Evolutionary conservation across 2,113 vertebrate genomes (phyloP), one percentile per base, ranked within the genome.

Genomic region (Centropus bengalensis): DNA sequence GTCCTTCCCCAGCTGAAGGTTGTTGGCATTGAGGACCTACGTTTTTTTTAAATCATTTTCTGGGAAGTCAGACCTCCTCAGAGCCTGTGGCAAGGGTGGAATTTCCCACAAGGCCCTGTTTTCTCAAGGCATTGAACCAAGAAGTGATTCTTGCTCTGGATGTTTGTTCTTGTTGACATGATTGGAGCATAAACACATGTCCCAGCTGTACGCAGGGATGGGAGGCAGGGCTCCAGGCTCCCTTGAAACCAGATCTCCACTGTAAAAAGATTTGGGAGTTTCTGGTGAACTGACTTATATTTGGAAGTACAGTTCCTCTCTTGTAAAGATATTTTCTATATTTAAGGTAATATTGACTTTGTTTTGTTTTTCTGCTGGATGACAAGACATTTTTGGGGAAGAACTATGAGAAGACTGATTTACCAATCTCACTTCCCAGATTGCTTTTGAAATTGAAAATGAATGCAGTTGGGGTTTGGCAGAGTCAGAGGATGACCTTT

Each of bases 161-260:
- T 87, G 49, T 89, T 94, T 94, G 67, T 67, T 88, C 90, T 80
- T 91, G 63, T 88, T 83, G 52, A 91, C 32, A 32, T 28, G 45
- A 38, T 40, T 83, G 71, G 75, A 93, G 64, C 42, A 88, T 88
- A 94, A 97, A 86, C 82, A 88, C 32, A 82, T 62, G 47, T 89
- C 32, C 73, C 80, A 88, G 68, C 68, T 62, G 67, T 44, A 45
- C 28, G 38, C 38, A 91, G 45, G 58, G 58, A 69, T 0, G 1
- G 17, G 40, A 88, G 21, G 59, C 86, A 81, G 71, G 30, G n/a
- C 14, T 90, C 56, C 66, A 88, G 36, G 30, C 33, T 83, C 28
- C 19, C 20, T 32, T 19, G 32, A 62, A 78, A 63, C 27, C 63
- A 86, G 63, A 83, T 56, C 6, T 42, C 30, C 11, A 40, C 30